phyloP scores from a whole-genome alignment of 1,140 invertebrate genomes.

The Yoshiicerus persimilis region DNA sequence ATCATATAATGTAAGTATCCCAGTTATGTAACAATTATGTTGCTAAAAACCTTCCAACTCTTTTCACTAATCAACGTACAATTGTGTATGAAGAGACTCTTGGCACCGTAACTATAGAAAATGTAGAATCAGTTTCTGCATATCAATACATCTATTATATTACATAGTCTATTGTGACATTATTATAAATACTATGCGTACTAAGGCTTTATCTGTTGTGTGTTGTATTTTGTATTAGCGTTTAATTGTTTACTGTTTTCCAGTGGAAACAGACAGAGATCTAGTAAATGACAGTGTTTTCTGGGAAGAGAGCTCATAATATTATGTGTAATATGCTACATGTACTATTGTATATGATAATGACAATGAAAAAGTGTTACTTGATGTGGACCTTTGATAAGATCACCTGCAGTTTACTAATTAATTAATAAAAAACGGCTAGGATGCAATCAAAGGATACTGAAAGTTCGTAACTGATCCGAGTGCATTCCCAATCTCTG shows the following conservation, averaged over 20 bases:
- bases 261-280: background rate
- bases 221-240: background rate
- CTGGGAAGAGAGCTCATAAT: background rate
- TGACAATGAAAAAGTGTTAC: background rate
- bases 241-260: background rate
- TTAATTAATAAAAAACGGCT: background rate
- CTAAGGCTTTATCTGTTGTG: no score
- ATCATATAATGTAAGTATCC: background rate
- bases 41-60: background rate
- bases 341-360: background rate
- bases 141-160: background rate
- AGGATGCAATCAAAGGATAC: background rate
- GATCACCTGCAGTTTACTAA: background rate
- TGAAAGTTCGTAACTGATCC: slow-evolving; percentile 21
- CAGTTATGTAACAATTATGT: background rate
- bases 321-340: background rate
- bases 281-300: background rate
- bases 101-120: background rate
- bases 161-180: background rate
- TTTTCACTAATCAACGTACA: background rate
- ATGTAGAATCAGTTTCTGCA: background rate
- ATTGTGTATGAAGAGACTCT: background rate
- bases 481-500: slow-evolving; percentile 35
- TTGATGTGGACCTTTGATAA: background rate
- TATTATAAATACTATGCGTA: background rate